A percentile compares a stretch with the other conserved stretches of the same genome.
phyloP scores from a whole-genome alignment of 2,888 invertebrate genomes.

The Lycia hirtaria region DNA sequence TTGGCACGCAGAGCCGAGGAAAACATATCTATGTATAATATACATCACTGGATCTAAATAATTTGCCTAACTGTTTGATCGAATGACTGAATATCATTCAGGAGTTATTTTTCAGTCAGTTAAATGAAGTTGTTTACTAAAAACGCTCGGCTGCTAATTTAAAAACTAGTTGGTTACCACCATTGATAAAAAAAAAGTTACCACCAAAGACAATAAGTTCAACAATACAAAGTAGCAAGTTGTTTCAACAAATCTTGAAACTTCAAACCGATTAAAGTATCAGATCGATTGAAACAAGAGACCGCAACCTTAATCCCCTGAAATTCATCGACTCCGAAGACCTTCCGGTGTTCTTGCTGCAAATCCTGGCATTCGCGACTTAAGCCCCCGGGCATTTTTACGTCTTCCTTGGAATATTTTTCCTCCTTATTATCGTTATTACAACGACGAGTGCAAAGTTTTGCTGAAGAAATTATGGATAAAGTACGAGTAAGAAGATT shows the following conservation, averaged over 20 bases:
- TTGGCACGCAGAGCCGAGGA: too few species aligned
- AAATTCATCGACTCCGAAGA: conserved; percentile 72
- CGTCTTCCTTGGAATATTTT: conserved; percentile 62
- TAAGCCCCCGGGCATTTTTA: conserved; percentile 70
- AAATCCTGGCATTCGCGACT: conserved; percentile 72
- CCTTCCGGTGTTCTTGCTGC: conserved; percentile 69
- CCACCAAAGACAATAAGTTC: too few species aligned
- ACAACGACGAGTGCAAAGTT: conserved; percentile 20
- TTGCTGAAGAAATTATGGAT: conserved; percentile 5
- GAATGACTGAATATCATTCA: too few species aligned
- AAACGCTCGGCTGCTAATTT: too few species aligned
- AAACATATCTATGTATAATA: too few species aligned
- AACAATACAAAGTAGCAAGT: not conserved
- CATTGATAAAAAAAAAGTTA: too few species aligned
- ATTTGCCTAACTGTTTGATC: too few species aligned
- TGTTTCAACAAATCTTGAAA: conserved; percentile 9
- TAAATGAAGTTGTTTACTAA: too few species aligned
- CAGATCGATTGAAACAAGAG: conserved; percentile 65
- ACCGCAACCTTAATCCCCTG: conserved; percentile 62
- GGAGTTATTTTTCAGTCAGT: too few species aligned
- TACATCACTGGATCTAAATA: too few species aligned
- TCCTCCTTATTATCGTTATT: conserved; percentile 32
- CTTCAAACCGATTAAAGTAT: conserved; percentile 44
- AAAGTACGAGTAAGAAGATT: not conserved
- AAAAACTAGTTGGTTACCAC: too few species aligned